These are phyloP conservation scores for Serinus canaria DNA, from an alignment of 2,113 vertebrate species.

Conservation along the genomic window DNA sequence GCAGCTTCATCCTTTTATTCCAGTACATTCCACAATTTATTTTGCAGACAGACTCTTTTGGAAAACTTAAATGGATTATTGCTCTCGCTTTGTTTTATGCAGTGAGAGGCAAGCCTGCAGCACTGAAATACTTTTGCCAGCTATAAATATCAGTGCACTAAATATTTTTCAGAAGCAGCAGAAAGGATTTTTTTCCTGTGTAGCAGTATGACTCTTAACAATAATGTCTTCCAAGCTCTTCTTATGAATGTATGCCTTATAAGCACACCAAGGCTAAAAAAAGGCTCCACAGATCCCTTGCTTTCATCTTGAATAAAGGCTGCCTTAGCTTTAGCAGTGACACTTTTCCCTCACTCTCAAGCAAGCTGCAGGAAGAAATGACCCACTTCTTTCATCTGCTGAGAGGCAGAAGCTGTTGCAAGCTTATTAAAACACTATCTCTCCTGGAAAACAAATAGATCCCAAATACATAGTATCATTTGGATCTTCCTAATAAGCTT, in stretches of 20 bases:
- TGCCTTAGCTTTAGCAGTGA: background rate
- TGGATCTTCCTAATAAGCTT: background rate
- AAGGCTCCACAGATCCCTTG: background rate
- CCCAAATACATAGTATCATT: background rate
- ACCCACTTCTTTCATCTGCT: constrained; percentile 15
- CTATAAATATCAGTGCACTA: background rate
- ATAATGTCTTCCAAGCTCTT: background rate
- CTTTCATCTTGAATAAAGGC: background rate
- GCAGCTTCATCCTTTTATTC: background rate
- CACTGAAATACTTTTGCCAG: background rate
- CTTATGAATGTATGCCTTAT: background rate
- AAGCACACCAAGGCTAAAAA: background rate
- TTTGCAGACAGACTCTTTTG: background rate
- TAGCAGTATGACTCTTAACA: background rate
- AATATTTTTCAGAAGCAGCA: background rate
- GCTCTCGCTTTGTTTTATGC: background rate
- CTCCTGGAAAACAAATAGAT: background rate
- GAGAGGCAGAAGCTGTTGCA: constrained; percentile 3
- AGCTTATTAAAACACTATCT: background rate
- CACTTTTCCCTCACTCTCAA: background rate
- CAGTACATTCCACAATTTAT: background rate
- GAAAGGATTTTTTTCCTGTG: background rate
- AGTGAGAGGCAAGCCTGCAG: background rate
- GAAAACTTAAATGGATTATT: background rate
- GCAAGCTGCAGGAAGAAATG: background rate